Conservation (phyloP, 1,140 invertebrate genomes). For the Drosophila fuyamai region DNA sequence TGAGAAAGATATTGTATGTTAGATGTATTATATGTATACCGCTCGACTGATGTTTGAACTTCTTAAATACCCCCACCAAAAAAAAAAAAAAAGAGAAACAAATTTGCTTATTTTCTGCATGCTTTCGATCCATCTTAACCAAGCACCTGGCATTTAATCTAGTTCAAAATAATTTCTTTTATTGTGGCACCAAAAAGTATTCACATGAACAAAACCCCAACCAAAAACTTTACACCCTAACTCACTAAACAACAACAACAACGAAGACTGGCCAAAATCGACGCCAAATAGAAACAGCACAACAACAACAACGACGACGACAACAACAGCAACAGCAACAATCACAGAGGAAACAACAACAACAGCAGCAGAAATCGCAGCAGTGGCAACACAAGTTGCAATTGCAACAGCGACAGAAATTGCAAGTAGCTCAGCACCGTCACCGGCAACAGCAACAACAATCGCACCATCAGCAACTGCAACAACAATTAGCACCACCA, state of each 20-base stretch:
- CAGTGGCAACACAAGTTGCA: conserved; percentile 25
- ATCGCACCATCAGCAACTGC: conserved; percentile 29
- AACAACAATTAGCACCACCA: conserved; percentile 35
- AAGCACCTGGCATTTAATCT: conserved; percentile 60
- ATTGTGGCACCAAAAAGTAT: conserved; percentile 72
- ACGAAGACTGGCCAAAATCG: conserved; percentile 77
- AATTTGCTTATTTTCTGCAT: conserved; percentile 38
- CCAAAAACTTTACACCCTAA: conserved; percentile 74
- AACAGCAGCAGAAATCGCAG: conserved; percentile 13
- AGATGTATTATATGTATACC: background rate
- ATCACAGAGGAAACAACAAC: conserved; percentile 14
- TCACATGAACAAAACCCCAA: conserved; percentile 55
- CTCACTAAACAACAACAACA: conserved; percentile 64
- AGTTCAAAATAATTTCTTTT: conserved; percentile 62
- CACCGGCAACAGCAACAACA: conserved; percentile 28
- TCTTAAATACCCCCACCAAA: background rate
- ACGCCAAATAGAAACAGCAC: conserved; percentile 60
- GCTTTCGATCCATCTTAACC: conserved; percentile 45
- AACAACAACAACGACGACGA: conserved; percentile 35
- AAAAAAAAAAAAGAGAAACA: background rate
- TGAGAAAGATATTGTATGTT: conserved; percentile 9
- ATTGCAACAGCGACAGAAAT: conserved; percentile 11
- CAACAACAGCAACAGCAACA: conserved; percentile 12
- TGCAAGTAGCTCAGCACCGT: conserved; percentile 3
- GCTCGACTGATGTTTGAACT: conserved; percentile 6